These are phyloP conservation scores for Notoglanidium macrostoma DNA, from an alignment of 2,797 vertebrate species.

Conservation along the genomic window DNA sequence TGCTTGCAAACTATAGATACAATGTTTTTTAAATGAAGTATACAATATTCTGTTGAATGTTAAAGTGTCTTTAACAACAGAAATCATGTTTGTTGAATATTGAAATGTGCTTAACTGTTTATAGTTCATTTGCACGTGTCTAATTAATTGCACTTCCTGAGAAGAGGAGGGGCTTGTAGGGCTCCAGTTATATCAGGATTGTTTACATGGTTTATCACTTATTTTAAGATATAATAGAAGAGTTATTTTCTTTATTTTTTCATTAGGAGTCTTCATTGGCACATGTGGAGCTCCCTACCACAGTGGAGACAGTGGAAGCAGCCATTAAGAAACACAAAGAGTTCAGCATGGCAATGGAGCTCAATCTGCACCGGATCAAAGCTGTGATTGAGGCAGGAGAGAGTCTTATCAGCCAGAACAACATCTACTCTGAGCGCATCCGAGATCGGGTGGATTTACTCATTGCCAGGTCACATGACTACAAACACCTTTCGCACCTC, in stretches of 20 bases:
- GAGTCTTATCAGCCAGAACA: slow-evolving; percentile 85
- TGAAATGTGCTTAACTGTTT: neutral
- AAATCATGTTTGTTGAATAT: neutral
- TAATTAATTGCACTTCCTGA: neutral
- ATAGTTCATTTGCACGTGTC: neutral
- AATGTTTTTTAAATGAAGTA: neutral
- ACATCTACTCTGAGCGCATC: slow-evolving; percentile 84
- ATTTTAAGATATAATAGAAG: neutral
- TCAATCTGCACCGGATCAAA: slow-evolving; percentile 87
- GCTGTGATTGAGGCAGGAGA: slow-evolving; percentile 86
- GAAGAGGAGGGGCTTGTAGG: neutral
- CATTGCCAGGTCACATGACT: slow-evolving; percentile 75
- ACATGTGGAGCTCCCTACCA: slow-evolving; percentile 81
- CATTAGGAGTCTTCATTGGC: slow-evolving; percentile 81
- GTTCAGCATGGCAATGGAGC: slow-evolving; percentile 90
- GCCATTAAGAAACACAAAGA: slow-evolving; percentile 88
- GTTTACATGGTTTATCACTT: neutral
- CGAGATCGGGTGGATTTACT: slow-evolving; percentile 79
- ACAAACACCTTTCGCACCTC: neutral
- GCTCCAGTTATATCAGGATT: neutral
- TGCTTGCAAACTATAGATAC: neutral
- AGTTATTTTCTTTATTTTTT: slow-evolving; percentile 9
- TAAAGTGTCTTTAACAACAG: neutral
- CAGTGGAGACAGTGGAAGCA: slow-evolving; percentile 81
- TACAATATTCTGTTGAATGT: neutral